Evolutionary conservation across 2,797 vertebrate species (phyloP).

Genomic region (Enteromius afrohamiltoni): DNA sequence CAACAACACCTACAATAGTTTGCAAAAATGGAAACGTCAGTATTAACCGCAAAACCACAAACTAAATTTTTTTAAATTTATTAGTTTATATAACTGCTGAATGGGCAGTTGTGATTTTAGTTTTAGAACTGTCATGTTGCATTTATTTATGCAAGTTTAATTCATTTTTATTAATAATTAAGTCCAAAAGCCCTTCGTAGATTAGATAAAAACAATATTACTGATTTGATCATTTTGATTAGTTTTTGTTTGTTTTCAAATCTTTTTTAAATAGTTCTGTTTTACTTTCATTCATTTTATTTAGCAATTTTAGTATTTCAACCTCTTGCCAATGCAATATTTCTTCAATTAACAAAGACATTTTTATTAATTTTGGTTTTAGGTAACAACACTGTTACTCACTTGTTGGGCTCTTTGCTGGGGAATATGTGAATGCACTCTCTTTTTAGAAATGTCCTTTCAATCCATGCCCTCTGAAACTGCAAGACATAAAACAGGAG

Average conservation of each 20-base stretch:
- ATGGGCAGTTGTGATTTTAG: neutral
- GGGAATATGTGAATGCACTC: constrained; percentile 91
- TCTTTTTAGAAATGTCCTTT: constrained; percentile 91
- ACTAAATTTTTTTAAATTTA: too few relatives aligned
- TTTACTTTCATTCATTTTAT: neutral
- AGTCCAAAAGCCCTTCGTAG: neutral
- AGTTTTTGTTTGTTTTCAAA: neutral
- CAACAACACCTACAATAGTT: constrained; percentile 86
- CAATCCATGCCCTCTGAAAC: constrained; percentile 94
- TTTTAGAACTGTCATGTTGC: neutral
- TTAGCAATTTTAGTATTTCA: neutral
- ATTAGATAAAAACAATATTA: neutral
- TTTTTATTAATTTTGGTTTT: neutral
- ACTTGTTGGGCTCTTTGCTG: constrained; percentile 53
- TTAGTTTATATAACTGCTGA: neutral
- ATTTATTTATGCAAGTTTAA: neutral
- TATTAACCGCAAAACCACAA: neutral
- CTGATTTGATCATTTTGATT: neutral
- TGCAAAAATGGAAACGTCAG: neutral
- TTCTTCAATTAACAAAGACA: neutral
- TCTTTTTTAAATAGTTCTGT: neutral
- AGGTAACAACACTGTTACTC: constrained; percentile 21
- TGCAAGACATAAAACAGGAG: constrained; percentile 66
- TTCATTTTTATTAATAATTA: neutral
- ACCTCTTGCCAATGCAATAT: neutral